A percentile compares a stretch with the other conserved stretches of the same genome.
phyloP scores from a whole-genome alignment of 2,888 invertebrate genomes.

The Diarsia mendica region DNA sequence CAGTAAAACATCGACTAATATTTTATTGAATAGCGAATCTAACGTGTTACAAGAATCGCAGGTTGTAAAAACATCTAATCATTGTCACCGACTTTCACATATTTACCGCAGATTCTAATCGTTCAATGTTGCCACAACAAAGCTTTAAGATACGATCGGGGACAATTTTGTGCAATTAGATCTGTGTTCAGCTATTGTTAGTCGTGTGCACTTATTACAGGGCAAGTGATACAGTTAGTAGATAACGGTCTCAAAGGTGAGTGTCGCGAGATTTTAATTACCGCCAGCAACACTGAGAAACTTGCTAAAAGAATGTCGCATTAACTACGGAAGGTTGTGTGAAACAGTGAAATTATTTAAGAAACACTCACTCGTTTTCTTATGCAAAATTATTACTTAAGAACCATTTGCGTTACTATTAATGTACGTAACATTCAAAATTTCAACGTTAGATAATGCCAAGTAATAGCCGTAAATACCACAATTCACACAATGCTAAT shows the following conservation, averaged over 20 bases:
- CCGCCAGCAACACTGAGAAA: slow-evolving; percentile 47
- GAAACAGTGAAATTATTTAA: slow-evolving; percentile 40
- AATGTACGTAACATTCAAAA: slow-evolving; percentile 26
- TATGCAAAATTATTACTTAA: slow-evolving; percentile 28
- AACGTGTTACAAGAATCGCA: slow-evolving; percentile 7
- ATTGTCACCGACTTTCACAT: slow-evolving; percentile 63
- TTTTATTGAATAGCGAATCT: slow-evolving; percentile 24
- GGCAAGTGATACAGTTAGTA: slow-evolving; percentile 43
- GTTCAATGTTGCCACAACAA: slow-evolving; percentile 62
- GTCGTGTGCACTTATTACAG: slow-evolving; percentile 50
- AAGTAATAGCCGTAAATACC: slow-evolving; percentile 35
- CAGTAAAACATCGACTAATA: slow-evolving; percentile 1
- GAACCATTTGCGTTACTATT: slow-evolving; percentile 19
- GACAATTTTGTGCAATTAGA: slow-evolving; percentile 68
- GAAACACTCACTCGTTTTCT: background rate
- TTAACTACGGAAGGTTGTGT: slow-evolving; percentile 17
- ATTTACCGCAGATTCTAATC: slow-evolving; percentile 57
- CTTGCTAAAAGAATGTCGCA: slow-evolving; percentile 10
- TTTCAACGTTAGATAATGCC: slow-evolving; percentile 41
- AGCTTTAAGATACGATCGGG: slow-evolving; percentile 63
- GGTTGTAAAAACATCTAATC: slow-evolving; percentile 39
- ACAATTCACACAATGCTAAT: slow-evolving; percentile 32
- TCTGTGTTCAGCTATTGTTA: slow-evolving; percentile 61
- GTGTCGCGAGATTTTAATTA: slow-evolving; percentile 59
- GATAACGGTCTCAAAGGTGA: slow-evolving; percentile 59